Percentiles rank a stretch among this genome's conserved stretches.
These are phyloP conservation scores for Xestoiulus laeticollis DNA, from an alignment of 2,888 invertebrate genomes.

Conservation along the genomic window DNA sequence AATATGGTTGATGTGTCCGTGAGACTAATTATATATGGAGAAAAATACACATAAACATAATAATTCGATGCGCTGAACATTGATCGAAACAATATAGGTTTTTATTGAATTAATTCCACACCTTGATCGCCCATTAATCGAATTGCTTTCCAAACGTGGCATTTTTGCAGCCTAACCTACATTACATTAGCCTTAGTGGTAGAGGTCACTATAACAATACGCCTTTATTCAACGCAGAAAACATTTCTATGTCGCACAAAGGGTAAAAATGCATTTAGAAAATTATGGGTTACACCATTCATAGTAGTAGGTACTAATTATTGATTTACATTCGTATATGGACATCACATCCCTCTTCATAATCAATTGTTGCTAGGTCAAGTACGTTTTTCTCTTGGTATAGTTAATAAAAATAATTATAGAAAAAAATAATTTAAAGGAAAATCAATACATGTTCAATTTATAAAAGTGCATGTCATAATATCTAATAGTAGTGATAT, in stretches of 20 bases:
- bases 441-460: too few relatives aligned
- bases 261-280: not conserved
- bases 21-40: not conserved
- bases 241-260: not conserved
- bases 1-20: not conserved
- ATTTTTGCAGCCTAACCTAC: not conserved
- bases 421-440: too few relatives aligned
- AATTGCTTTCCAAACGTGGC: not conserved
- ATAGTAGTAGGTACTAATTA: not conserved
- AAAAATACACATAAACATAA: constrained; percentile 20
- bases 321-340: not conserved
- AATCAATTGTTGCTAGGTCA: too few relatives aligned
- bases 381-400: too few relatives aligned
- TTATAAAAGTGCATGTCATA: too few relatives aligned
- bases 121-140: constrained; percentile 15
- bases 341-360: too few relatives aligned
- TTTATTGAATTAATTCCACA: constrained; percentile 12
- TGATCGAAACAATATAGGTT: not conserved
- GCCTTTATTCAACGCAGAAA: not conserved
- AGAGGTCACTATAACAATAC: not conserved
- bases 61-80: constrained; percentile 6
- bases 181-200: not conserved
- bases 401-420: too few relatives aligned
- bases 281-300: not conserved
- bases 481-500: too few relatives aligned